These are phyloP conservation scores for Ormyrus nitidulus DNA, from an alignment of 2,888 invertebrate genomes.

Conservation along the genomic window DNA sequence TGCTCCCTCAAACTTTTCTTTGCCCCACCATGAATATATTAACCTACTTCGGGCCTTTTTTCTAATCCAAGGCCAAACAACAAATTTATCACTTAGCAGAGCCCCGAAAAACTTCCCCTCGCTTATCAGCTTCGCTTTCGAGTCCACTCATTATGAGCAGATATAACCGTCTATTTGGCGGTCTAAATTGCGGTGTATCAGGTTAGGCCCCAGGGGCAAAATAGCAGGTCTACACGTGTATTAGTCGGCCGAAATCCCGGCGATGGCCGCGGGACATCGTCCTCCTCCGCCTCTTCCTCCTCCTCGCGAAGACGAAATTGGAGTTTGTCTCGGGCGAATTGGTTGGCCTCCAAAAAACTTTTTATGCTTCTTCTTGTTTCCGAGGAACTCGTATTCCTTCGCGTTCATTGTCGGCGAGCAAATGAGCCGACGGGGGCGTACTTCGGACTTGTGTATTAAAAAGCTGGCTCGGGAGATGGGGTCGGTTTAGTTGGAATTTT, in stretches of 20 bases:
- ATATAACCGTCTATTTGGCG: neutral
- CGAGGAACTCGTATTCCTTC: neutral
- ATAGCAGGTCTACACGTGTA: neutral
- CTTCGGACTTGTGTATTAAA: neutral
- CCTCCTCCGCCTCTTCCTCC: conserved; percentile 12
- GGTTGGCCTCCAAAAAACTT: conserved; percentile 50
- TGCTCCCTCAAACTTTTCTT: too few relatives aligned
- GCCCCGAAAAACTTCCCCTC: too few relatives aligned
- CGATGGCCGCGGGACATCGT: conserved; percentile 32
- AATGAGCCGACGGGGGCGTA: conserved; percentile 7
- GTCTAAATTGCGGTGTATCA: conserved; percentile 6
- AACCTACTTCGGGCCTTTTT: too few relatives aligned
- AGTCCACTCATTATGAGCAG: too few relatives aligned
- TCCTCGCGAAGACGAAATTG: conserved; percentile 22
- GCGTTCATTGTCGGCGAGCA: conserved; percentile 24
- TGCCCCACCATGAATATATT: too few relatives aligned
- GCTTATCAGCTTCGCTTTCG: too few relatives aligned
- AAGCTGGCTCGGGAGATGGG: neutral
- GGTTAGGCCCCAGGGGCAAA: neutral
- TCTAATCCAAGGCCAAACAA: too few relatives aligned
- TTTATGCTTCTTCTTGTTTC: conserved; percentile 11
- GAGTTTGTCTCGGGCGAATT: conserved; percentile 50
- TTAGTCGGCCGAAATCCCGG: conserved; percentile 6
- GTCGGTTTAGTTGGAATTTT: neutral
- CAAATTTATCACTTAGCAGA: neutral